Base-by-base conservation (phyloP, 2,888 invertebrate genomes). In the Scrobipalpa atriplicella region DNA sequence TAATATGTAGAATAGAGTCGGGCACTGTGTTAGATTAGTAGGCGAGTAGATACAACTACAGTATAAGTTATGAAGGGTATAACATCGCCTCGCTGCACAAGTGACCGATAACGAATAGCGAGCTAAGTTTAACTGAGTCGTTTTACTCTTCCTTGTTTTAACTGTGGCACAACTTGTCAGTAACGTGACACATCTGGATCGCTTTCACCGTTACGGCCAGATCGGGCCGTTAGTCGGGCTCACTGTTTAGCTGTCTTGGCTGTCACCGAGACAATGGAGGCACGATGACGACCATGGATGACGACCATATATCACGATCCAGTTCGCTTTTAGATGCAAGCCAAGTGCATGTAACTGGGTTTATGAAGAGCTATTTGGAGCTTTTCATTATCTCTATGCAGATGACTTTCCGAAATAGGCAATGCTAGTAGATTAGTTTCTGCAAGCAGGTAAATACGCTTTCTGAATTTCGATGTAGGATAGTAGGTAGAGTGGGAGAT, bases 111-210 rank as follows among this genome's bases (percentile, higher is more conserved):
- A 29, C 29, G 29, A 29, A 2, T 29, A 29, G 29, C 29, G 29
- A 29, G 29, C 5, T 5, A 29, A 29, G 5, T n/a, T n/a, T n/a
- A n/a, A n/a, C n/a, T n/a, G 29, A 29, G 29, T 29, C 29, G 29
- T 29, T 29, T 29, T 29, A 29, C 29, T 29, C 2, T 29, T 29
- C 29, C 29, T 29, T 29, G 5, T 29, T 29, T 29, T 29, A 3
- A 29, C 29, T 29, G 29, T 29, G 29, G 29, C 29, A 5, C 5
- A 19, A 9, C 18, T 5, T 19, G 18, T 7, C 18, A 52, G 19
- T 8, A 52, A 16, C 18, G 47, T 62, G 68, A 60, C 61, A 62
- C 61, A 68, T 66, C 58, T 66, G 66, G 66, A 66, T 64, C 52
- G 18, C 11, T 1, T 39, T 38, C 21, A 68, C 68, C 68, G 68